Conservation (phyloP, 2,797 vertebrate species). For the Channallabes apus region DNA sequence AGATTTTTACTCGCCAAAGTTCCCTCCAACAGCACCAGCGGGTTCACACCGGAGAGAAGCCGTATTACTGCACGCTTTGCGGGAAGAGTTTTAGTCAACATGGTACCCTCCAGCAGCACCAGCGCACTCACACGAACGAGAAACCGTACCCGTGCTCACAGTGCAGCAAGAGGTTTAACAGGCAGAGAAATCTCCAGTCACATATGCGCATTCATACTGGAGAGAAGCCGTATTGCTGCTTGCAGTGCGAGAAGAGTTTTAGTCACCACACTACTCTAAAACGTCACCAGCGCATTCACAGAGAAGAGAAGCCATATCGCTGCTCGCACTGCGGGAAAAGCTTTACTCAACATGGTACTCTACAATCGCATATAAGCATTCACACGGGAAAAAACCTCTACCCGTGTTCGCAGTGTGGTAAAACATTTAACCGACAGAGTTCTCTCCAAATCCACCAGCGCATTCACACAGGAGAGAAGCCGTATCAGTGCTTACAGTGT, state of each 20-base stretch:
- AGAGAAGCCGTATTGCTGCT: constrained; percentile 45
- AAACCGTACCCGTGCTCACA: constrained; percentile 52
- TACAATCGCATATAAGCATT: too few species aligned
- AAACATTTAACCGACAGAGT: too few species aligned
- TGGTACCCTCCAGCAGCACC: constrained; percentile 43
- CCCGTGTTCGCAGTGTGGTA: too few species aligned
- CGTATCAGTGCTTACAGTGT: too few species aligned
- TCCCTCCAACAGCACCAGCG: constrained; percentile 8
- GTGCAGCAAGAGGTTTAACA: background rate
- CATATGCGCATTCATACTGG: constrained; percentile 7
- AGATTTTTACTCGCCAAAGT: constrained; percentile 14
- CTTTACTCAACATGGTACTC: too few species aligned
- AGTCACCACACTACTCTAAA: constrained; percentile 14
- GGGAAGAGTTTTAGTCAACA: constrained; percentile 7
- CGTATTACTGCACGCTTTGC: constrained; percentile 43
- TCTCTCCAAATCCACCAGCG: too few species aligned
- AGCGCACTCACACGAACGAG: constrained; percentile 9
- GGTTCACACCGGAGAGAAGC: constrained; percentile 16
- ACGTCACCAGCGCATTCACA: constrained; percentile 6
- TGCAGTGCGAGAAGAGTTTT: background rate
- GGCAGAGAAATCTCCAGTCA: background rate
- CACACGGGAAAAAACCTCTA: too few species aligned
- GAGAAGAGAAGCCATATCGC: background rate
- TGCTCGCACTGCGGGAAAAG: too few species aligned
- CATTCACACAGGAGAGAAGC: too few species aligned